Base-by-base conservation (phyloP, 2,888 invertebrate genomes). In the Spodoptera exigua region DNA sequence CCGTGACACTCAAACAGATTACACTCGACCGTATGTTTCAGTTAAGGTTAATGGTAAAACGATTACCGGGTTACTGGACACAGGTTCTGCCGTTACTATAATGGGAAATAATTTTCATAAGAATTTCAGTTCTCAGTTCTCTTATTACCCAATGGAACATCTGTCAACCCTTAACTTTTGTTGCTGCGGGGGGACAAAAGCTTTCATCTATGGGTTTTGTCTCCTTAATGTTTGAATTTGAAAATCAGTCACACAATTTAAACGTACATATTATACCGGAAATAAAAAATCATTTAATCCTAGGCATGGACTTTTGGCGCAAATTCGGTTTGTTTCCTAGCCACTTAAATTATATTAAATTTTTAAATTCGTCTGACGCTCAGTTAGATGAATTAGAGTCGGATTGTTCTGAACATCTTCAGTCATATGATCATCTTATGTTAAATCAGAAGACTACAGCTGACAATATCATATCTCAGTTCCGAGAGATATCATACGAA, bases 251-350 rank as follows among this genome's bases (percentile, higher is more conserved):
- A 9, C 10, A 32, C 10, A 27, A 32, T 32, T 32, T 44, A 32
- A 32, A 61, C 4, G 32, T 32, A 0, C 16, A 51, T 21, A 11
- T 51, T 3, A 5, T 74, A 17, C 69, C 70, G 0, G 40, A 53
- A 32, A 52, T 74, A 4, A 13, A 60, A 4, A 27, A 35, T n/a
- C 2, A 16, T 11, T 44, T 71, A 12, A 67, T 74, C 7, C 34
- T 71, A n/a, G 74, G 74, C 9, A 59, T 74, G 4, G 70, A 71
- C 45, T 74, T 74, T 45, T 73, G 67, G 65, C n/a, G 21, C 0
- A 17, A 44, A 11, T 73, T 67, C 57, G 44, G 63, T 0, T 12
- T 74, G 1, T 67, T 34, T 41, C 70, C 65, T 9, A 63, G 60
- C 16, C 21, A 51, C 14, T 36, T 68, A 36, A 40, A 17, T 16